Conservation (phyloP, 2,797 vertebrate species). For the Falco naumanni region DNA sequence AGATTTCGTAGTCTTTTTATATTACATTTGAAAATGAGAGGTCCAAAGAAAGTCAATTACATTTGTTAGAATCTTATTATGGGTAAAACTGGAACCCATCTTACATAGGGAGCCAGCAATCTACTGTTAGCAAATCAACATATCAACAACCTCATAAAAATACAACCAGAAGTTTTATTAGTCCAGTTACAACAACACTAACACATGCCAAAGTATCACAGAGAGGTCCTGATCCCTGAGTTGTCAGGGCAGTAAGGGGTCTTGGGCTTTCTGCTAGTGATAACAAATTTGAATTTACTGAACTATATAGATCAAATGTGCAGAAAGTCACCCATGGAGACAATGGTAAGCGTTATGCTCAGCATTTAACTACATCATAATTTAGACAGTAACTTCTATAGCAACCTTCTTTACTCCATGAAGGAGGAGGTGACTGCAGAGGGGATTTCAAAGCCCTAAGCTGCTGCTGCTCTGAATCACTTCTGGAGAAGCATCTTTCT, state of each 20-base stretch:
- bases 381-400: background rate
- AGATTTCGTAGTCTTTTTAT: background rate
- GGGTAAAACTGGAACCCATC: background rate
- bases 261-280: background rate
- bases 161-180: background rate
- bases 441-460: background rate
- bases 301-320: background rate
- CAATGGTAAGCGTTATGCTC: background rate
- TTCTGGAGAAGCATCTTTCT: background rate
- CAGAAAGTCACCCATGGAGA: background rate
- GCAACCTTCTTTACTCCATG: background rate
- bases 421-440: background rate
- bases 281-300: background rate
- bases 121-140: background rate
- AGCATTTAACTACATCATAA: background rate
- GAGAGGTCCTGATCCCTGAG: background rate
- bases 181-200: background rate
- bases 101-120: rapidly evolving
- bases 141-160: background rate
- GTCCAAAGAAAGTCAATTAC: background rate
- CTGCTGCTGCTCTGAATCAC: background rate
- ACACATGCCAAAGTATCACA: background rate
- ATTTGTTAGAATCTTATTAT: background rate
- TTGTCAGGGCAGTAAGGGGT: background rate
- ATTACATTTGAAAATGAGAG: background rate